A percentile compares a stretch with the other conserved stretches of the same genome.
Evolutionary conservation across 1,140 invertebrate genomes (phyloP).

Genomic region (Calosoma granatense): DNA sequence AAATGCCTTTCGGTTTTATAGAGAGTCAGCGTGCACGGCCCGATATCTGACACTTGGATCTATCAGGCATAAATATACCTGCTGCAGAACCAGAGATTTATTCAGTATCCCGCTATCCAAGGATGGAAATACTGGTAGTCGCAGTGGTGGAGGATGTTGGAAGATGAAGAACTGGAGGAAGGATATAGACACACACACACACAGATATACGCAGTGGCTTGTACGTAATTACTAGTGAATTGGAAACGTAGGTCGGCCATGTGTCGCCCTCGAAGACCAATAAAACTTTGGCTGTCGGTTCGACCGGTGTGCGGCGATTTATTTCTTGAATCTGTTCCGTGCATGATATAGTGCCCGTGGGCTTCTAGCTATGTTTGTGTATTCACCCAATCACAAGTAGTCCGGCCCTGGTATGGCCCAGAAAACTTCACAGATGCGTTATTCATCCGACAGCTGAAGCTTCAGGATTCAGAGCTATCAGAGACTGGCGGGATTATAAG

Average conservation of each 20-base stretch:
- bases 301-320: constrained; percentile 2
- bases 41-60: not conserved
- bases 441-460: too few relatives aligned
- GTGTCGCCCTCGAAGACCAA: constrained; percentile 2
- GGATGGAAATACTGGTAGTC: too few relatives aligned
- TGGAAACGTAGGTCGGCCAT: not conserved
- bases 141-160: too few relatives aligned
- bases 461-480: too few relatives aligned
- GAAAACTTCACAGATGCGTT: too few relatives aligned
- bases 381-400: too few relatives aligned
- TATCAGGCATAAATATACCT: not conserved
- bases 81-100: not conserved
- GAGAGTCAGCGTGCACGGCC: not conserved
- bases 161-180: too few relatives aligned
- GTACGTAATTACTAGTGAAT: not conserved
- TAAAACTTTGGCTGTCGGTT: constrained; percentile 14
- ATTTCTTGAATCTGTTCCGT: constrained; percentile 7
- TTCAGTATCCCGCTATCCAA: not conserved
- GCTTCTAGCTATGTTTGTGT: not conserved
- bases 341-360: constrained; percentile 9
- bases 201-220: too few relatives aligned
- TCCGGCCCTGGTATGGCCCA: too few relatives aligned
- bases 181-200: too few relatives aligned
- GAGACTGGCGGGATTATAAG: too few relatives aligned
- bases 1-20: not conserved